phyloP scores from a whole-genome alignment of 2,113 vertebrate species.

The Rhynchopsitta pachyrhyncha region DNA sequence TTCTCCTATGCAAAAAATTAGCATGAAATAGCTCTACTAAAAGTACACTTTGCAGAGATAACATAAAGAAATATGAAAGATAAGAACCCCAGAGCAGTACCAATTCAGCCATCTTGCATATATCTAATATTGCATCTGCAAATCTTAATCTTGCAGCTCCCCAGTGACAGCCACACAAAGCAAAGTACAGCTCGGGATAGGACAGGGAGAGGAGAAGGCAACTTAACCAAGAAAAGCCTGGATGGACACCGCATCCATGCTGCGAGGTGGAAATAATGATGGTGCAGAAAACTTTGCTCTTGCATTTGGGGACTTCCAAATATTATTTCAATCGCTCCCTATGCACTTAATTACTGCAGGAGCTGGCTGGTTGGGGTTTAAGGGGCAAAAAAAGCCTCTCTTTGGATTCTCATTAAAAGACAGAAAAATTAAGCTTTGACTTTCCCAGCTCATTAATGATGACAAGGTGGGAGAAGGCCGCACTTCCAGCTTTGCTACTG shows the following conservation, averaged over 20 bases:
- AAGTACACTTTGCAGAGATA: not conserved
- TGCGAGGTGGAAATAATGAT: not conserved
- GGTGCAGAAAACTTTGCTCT: not conserved
- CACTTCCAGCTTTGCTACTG: slow-evolving; percentile 13
- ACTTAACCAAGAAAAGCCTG: not conserved
- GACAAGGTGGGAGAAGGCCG: slow-evolving; percentile 42
- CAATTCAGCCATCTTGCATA: not conserved
- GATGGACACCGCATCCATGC: not conserved
- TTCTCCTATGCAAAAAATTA: not conserved
- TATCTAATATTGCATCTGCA: not conserved
- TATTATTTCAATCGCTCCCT: slow-evolving; percentile 36
- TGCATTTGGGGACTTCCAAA: slow-evolving; percentile 19
- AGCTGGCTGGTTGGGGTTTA: slow-evolving; percentile 32
- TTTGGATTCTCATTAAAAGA: slow-evolving; percentile 48
- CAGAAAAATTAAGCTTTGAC: slow-evolving; percentile 53
- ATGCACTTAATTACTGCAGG: slow-evolving; percentile 36
- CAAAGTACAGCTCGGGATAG: not conserved
- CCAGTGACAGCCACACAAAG: not conserved
- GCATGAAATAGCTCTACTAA: not conserved
- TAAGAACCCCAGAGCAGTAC: not conserved
- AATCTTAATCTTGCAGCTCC: not conserved
- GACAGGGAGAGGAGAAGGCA: not conserved
- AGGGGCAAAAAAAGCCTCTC: slow-evolving; percentile 20
- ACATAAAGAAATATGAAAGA: not conserved
- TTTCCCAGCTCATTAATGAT: slow-evolving; percentile 61